Evolutionary conservation across 2,888 invertebrate species (phyloP), one percentile per base, ranked within the genome.

Genomic region (Synergus gifuensis): DNA sequence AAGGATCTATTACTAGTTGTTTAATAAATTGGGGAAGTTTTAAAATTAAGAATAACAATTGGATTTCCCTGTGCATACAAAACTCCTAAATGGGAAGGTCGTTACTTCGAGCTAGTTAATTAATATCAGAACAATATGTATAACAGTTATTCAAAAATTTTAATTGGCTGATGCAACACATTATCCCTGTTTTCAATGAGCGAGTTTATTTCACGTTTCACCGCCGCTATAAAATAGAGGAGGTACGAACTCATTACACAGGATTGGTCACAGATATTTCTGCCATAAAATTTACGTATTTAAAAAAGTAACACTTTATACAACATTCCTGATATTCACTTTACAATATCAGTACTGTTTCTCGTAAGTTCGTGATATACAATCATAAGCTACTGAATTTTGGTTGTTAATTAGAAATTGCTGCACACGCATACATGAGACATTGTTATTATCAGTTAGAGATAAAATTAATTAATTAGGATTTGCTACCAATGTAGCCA

Each of bases 91-190:
- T 16, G 28, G 7, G 14, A 73, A 54, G 36, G 73, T n/a, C 36
- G 73, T 73, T 54, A 73, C n/a, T 54, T 54, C 12, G 40, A 73
- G 36, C 54, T 36, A 54, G 40, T 73, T 73, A 54, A 54, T 73
- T 73, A 73, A 73, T 73, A 40, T 40, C 28, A 73, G 28, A 54
- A 73, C 22, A 8, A 60, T 4, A 12, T 22, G 11, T 12, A 12
- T 73, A 73, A 40, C 11, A 73, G 28, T 54, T 36, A 73, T 73
- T 73, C 40, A n/a, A 73, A 73, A 54, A 73, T 73, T 73, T 73
- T 54, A 54, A 73, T 73, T 73, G 54, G 54, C 73, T 73, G 9
- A 28, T 54, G 73, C 73, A 54, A 4, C 36, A 36, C 54, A 54
- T 73, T 73, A 54, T 73, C 54, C n/a, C 11, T 36, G 49, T 46